Percentiles rank a stretch among this genome's conserved stretches.
These are phyloP conservation scores for Empis livida DNA, from an alignment of 2,888 invertebrate genomes.

Conservation along the genomic window DNA sequence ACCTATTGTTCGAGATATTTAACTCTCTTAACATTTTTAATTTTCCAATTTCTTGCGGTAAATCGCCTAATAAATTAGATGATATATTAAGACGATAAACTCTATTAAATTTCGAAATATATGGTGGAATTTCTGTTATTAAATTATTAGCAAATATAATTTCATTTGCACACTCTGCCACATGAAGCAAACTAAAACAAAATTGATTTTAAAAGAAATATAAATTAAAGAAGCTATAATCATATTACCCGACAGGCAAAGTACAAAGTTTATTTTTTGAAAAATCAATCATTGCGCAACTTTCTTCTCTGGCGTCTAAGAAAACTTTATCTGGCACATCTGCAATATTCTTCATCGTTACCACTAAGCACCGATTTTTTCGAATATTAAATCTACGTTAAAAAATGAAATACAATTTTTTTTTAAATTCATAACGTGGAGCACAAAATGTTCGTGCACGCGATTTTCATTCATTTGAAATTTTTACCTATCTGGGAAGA, in stretches of 20 bases:
- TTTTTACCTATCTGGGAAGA: conserved; percentile 24
- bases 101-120: conserved; percentile 46
- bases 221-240: not conserved
- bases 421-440: too few relatives aligned
- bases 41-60: conserved; percentile 49
- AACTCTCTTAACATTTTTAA: conserved; percentile 62
- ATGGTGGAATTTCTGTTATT: conserved; percentile 45
- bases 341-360: conserved; percentile 42
- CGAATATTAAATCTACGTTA: conserved; percentile 41
- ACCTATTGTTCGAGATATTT: conserved; percentile 72
- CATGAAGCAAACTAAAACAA: conserved; percentile 35
- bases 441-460: too few relatives aligned
- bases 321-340: conserved; percentile 60
- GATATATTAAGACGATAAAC: conserved; percentile 61
- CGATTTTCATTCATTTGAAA: not conserved
- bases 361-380: conserved; percentile 36
- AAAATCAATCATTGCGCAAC: conserved; percentile 63
- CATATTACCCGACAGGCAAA: conserved; percentile 53
- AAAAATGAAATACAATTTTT: conserved; percentile 10
- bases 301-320: conserved; percentile 52
- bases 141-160: conserved; percentile 58
- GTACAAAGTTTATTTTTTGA: conserved; percentile 62
- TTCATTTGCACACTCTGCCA: conserved; percentile 45
- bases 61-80: conserved; percentile 51
- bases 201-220: not conserved